Conservation (phyloP, 64 coral and sea anemone species). For the Catalaphyllia jardinei region DNA sequence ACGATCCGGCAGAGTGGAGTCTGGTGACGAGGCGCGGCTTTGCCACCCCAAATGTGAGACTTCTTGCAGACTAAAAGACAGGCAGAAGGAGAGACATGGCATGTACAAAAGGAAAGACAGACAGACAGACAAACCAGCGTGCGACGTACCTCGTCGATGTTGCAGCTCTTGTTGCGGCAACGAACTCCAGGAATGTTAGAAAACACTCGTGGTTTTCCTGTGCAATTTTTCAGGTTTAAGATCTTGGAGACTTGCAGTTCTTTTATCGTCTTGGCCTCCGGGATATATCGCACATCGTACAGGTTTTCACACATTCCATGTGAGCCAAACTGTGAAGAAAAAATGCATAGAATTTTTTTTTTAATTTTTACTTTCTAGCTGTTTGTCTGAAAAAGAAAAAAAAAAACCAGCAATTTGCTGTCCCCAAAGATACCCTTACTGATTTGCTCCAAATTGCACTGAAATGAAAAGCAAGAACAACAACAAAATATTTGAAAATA, state of each 20-base stretch:
- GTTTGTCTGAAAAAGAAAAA: too few species aligned
- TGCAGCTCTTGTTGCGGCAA: neutral
- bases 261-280: neutral
- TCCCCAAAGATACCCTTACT: too few species aligned
- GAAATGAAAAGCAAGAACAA: too few species aligned
- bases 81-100: neutral
- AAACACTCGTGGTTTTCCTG: neutral
- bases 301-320: slow-evolving; percentile 29
- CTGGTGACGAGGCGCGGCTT: too few species aligned
- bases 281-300: slow-evolving; percentile 6
- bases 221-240: slow-evolving; percentile 28
- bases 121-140: neutral
- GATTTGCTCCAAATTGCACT: too few species aligned
- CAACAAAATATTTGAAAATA: too few species aligned
- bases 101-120: neutral
- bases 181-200: neutral
- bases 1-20: too few species aligned
- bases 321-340: neutral
- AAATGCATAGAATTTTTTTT: neutral
- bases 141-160: neutral
- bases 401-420: too few species aligned
- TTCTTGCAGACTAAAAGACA: too few species aligned
- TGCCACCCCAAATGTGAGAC: too few species aligned
- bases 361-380: too few species aligned
- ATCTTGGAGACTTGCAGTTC: slow-evolving; percentile 2